phyloP scores from a whole-genome alignment of 2,888 invertebrate species.

The Erebia aethiops region DNA sequence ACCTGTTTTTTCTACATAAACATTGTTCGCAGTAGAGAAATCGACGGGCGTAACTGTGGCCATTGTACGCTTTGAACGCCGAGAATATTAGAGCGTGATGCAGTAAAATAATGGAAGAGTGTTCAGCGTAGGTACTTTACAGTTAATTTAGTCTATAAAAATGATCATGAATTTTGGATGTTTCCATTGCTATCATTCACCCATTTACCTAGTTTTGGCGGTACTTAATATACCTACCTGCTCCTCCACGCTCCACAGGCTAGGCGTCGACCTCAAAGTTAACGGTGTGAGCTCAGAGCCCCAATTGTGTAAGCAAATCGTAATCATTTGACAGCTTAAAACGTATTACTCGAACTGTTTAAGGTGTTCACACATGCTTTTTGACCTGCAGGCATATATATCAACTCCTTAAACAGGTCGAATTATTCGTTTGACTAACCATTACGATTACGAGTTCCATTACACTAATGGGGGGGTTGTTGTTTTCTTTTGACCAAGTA shows the following conservation, averaged over 20 bases:
- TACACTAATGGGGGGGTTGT: too few relatives aligned
- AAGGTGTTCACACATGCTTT: too few relatives aligned
- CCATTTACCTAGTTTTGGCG: not conserved
- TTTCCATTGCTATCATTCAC: not conserved
- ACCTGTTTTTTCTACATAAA: conserved; percentile 78
- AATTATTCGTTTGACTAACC: too few relatives aligned
- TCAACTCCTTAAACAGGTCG: too few relatives aligned
- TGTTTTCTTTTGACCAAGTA: too few relatives aligned
- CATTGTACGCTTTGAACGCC: conserved; percentile 73
- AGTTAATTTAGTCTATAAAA: conserved; percentile 41
- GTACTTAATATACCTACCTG: not conserved
- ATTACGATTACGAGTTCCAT: too few relatives aligned
- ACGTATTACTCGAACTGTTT: too few relatives aligned
- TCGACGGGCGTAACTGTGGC: conserved; percentile 78
- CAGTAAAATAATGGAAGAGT: conserved; percentile 65
- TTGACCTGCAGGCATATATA: too few relatives aligned
- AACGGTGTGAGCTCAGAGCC: not conserved
- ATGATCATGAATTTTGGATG: conserved; percentile 17
- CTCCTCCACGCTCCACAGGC: not conserved
- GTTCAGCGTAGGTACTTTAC: conserved; percentile 32
- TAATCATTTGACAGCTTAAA: too few relatives aligned
- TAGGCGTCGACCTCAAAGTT: not conserved
- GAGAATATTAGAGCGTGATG: conserved; percentile 79
- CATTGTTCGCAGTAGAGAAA: conserved; percentile 81
- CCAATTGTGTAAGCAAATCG: too few relatives aligned